A percentile compares a stretch with the other conserved stretches of the same genome.
phyloP scores from a whole-genome alignment of 2,113 vertebrate species.

The Okapia johnstoni region DNA sequence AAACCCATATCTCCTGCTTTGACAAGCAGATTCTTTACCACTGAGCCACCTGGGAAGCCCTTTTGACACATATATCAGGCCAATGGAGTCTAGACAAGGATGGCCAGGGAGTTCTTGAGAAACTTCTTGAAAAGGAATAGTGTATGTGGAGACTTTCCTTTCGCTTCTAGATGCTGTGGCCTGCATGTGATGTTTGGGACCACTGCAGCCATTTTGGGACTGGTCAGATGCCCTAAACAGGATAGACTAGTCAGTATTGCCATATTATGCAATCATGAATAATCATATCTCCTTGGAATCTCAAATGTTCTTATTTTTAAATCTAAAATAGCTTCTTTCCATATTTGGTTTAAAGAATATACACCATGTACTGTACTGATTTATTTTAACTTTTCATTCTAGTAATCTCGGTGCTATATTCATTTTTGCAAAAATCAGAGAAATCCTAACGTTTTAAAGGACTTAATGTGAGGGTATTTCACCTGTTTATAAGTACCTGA shows the following conservation, averaged over 20 bases:
- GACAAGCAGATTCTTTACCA: neutral
- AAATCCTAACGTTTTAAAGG: neutral
- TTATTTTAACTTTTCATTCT: neutral
- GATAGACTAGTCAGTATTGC: neutral
- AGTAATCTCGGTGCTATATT: neutral
- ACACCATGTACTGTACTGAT: neutral
- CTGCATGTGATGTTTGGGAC: neutral
- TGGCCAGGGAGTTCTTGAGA: neutral
- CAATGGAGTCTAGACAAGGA: neutral
- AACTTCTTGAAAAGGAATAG: neutral
- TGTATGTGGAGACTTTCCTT: neutral
- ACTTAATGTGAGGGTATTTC: neutral
- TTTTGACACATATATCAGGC: neutral
- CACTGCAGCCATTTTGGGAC: neutral
- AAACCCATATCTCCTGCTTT: neutral
- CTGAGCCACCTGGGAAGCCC: neutral
- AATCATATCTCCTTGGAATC: neutral
- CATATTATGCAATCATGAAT: neutral
- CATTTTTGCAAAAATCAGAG: neutral
- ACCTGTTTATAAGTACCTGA: neutral
- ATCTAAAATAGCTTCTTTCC: neutral
- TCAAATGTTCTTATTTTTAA: neutral
- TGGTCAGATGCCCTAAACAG: neutral
- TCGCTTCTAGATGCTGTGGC: neutral
- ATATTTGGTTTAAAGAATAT: neutral